phyloP scores from a whole-genome alignment of 2,797 vertebrate species.

The Acomys russatus region DNA sequence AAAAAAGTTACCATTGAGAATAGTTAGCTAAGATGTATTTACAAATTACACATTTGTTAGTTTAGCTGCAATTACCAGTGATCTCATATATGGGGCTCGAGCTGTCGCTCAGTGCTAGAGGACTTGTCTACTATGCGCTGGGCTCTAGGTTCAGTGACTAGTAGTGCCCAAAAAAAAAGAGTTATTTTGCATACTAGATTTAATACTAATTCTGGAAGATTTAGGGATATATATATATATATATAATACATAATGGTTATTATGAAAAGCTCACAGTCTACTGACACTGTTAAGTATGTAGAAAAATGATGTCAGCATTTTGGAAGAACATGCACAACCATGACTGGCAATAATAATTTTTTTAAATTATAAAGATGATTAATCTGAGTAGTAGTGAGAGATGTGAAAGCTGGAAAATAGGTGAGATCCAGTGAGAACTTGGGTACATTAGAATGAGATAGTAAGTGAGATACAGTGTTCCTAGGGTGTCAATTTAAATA shows the following conservation, averaged over 20 bases:
- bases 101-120: background rate
- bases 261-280: background rate
- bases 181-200: background rate
- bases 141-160: background rate
- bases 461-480: background rate
- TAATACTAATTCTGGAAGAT: background rate
- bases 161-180: background rate
- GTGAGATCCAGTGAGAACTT: background rate
- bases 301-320: background rate
- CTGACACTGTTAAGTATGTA: background rate
- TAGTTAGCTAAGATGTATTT: background rate
- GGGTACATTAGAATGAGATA: background rate
- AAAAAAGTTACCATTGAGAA: background rate
- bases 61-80: background rate
- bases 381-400: background rate
- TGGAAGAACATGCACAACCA: background rate
- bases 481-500: conserved; percentile 5
- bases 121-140: background rate
- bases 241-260: background rate
- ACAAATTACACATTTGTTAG: background rate
- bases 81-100: background rate
- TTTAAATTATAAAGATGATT: background rate
- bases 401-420: background rate
- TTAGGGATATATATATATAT: too few relatives aligned
- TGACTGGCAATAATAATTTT: background rate